These are phyloP conservation scores for Catocala sponsa DNA, from an alignment of 2,888 invertebrate species.

Conservation along the genomic window DNA sequence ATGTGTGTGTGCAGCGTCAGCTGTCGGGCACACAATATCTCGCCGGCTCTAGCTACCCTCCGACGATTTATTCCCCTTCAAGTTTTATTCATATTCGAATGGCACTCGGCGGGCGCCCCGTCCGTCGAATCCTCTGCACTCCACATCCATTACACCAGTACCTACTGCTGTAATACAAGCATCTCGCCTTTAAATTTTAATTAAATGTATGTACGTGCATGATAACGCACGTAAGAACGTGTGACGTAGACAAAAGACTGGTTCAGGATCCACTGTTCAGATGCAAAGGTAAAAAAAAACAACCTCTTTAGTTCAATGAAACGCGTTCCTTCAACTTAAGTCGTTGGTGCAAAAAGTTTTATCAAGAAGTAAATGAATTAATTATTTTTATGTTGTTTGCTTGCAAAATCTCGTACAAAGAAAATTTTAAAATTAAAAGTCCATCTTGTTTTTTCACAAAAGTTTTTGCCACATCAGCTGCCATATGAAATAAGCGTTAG, in stretches of 20 bases:
- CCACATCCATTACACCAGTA: slow-evolving; percentile 56
- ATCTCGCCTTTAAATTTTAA: slow-evolving; percentile 41
- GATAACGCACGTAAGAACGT: slow-evolving; percentile 28
- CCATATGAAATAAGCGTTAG: slow-evolving; percentile 52
- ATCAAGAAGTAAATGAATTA: slow-evolving; percentile 5
- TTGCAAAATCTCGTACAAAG: not conserved
- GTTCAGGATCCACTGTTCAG: slow-evolving; percentile 13
- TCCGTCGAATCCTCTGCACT: slow-evolving; percentile 35
- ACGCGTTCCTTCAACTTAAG: slow-evolving; percentile 1
- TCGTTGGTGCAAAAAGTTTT: not conserved
- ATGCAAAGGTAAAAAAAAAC: not conserved
- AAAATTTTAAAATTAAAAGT: slow-evolving; percentile 1
- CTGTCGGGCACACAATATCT: slow-evolving; percentile 68
- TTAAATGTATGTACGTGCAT: slow-evolving; percentile 26
- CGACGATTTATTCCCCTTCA: slow-evolving; percentile 76
- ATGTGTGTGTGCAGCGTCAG: slow-evolving; percentile 57
- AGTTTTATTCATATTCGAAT: slow-evolving; percentile 81
- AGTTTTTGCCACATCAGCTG: slow-evolving; percentile 17
- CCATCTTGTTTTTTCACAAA: not conserved
- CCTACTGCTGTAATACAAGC: slow-evolving; percentile 43
- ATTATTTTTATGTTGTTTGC: not conserved
- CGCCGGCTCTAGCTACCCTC: slow-evolving; percentile 49
- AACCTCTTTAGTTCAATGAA: slow-evolving; percentile 3
- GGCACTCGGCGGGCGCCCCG: slow-evolving; percentile 55
- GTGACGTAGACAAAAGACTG: slow-evolving; percentile 26